phyloP scores from a whole-genome alignment of 2,888 invertebrate species.

The Melitaea athalia region DNA sequence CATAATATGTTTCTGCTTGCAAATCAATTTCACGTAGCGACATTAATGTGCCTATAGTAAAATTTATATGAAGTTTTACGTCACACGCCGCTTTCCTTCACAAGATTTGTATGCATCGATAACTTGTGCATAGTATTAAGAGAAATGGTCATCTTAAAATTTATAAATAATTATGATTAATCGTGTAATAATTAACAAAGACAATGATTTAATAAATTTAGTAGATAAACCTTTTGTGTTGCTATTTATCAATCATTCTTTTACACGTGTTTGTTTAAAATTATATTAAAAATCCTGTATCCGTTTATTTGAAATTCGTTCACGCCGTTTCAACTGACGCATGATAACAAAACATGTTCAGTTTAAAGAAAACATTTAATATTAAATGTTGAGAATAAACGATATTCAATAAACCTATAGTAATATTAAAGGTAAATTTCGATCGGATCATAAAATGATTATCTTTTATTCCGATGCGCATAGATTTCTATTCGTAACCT shows the following conservation, averaged over 20 bases:
- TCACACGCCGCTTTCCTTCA: constrained; percentile 71
- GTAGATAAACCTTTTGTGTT: background rate
- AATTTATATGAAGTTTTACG: constrained; percentile 80
- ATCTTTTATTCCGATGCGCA: constrained; percentile 31
- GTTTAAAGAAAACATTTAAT: constrained; percentile 34
- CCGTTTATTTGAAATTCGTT: constrained; percentile 32
- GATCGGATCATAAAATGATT: constrained; percentile 49
- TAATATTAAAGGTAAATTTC: constrained; percentile 39
- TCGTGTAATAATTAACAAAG: background rate
- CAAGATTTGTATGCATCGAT: constrained; percentile 63
- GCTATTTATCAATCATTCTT: background rate
- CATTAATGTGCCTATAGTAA: constrained; percentile 81
- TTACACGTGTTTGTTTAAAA: background rate
- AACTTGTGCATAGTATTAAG: constrained; percentile 35
- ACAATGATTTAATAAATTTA: background rate
- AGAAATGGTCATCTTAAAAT: background rate
- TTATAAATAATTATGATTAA: constrained; percentile 5
- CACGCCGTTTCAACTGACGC: constrained; percentile 58
- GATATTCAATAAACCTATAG: constrained; percentile 30
- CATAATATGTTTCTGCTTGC: constrained; percentile 82
- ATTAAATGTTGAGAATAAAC: constrained; percentile 25
- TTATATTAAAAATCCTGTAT: constrained; percentile 17
- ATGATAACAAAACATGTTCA: constrained; percentile 27
- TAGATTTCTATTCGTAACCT: constrained; percentile 65
- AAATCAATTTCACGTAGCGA: constrained; percentile 82